Evolutionary conservation across 1,140 invertebrate species (phyloP), one percentile per base, ranked within the genome.

Genomic region (Bactericera cockerelli): DNA sequence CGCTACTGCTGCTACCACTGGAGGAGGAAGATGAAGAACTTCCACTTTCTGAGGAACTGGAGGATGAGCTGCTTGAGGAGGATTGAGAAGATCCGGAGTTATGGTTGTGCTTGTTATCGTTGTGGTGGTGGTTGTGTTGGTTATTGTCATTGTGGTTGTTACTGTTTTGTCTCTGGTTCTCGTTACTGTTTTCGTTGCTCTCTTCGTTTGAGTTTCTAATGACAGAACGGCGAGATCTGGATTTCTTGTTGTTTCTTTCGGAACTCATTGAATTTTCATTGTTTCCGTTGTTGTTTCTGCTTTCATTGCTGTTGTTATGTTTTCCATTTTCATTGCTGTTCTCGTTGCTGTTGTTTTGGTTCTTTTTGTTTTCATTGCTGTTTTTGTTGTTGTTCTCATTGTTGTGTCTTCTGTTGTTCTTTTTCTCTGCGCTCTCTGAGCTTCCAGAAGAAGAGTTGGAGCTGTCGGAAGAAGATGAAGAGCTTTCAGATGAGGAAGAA

Each of bases 111-210:
- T 74, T 70, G 21, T 76, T 76, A 64, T 74, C 62, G 65, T 77
- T 70, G 63, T 74, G 80, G 67, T 73, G 71, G 54, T 65, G 62
- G 75, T 77, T 63, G 65, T 74, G 64, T 68, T 63, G 74, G 64
- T 69, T 77, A 67, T 68, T 73, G 66, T 56, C 65, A 61, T 68
- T 74, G 69, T 63, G 65, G 56, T 64, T 68, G 21, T 67, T 63
- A 26, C 68, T 62, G 21, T 59, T 69, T 54, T 70, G 64, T 63
- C 63, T 72, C 62, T 39, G 64, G 28, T 62, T 64, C 59, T 22
- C 62, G 13, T 59, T 31, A 38, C 57, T 55, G 26, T 58, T 58
- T 42, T 21, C 54, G 28, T 55, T 60, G 4, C n/a, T 58, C 38
- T 63, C 59, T 26, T 63, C 33, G 58, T 56, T 55, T n/a, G 53